A percentile compares a stretch with the other conserved stretches of the same genome.
Conservation (phyloP, 2,113 vertebrate species). For the Drymodes brunneopygia region DNA sequence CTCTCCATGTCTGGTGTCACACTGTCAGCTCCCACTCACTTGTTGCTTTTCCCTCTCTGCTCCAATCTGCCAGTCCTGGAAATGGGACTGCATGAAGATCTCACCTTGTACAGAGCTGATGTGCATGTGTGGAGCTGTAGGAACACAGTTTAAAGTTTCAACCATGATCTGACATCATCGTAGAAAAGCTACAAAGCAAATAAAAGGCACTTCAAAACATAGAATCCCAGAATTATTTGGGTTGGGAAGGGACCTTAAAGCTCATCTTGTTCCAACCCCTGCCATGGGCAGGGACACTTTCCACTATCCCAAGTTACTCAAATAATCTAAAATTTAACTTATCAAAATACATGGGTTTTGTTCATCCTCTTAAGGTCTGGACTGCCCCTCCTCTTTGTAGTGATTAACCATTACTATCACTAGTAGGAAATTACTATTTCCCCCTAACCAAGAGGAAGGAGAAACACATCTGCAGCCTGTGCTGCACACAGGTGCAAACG, state of each 20-base stretch:
- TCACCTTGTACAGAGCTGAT: neutral
- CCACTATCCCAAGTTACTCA: neutral
- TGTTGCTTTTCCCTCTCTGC: neutral
- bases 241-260: neutral
- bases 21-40: neutral
- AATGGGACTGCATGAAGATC: fast-evolving
- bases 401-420: neutral
- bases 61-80: neutral
- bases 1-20: neutral
- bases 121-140: fast-evolving
- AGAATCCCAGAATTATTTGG: neutral
- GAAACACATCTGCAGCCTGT: neutral
- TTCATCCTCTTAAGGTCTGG: fast-evolving
- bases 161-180: fast-evolving
- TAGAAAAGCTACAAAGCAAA: neutral
- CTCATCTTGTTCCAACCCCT: neutral
- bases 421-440: neutral
- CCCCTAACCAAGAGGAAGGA: neutral
- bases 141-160: neutral
- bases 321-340: neutral
- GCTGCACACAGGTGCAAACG: neutral
- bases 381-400: neutral
- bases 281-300: neutral
- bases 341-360: fast-evolving
- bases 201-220: neutral